phyloP scores from a whole-genome alignment of 2,113 vertebrate genomes.

The Tangachromis dhanisi region DNA sequence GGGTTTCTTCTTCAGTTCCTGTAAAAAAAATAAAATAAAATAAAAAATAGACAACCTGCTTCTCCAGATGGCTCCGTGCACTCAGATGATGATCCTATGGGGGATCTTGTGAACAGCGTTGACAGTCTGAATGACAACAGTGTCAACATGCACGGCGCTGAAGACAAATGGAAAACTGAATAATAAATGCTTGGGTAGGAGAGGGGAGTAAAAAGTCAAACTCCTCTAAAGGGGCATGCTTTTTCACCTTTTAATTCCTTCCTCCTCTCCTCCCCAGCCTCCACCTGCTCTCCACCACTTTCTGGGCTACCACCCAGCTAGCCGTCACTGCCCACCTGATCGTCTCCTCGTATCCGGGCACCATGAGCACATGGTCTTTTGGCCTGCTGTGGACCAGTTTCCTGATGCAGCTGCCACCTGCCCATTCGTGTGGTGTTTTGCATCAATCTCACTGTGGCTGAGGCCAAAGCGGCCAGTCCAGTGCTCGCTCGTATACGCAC shows the following conservation, averaged over 20 bases:
- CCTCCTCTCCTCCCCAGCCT: not conserved
- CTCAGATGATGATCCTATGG: not conserved
- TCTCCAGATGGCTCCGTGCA: slow-evolving; percentile 21
- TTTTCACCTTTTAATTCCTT: slow-evolving; percentile 4
- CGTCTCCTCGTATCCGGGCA: slow-evolving; percentile 8
- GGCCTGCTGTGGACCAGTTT: slow-evolving; percentile 42
- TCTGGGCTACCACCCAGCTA: slow-evolving; percentile 23
- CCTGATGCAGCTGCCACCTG: slow-evolving; percentile 61
- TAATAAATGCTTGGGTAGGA: not conserved
- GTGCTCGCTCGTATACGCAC: not conserved
- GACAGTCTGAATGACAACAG: slow-evolving; percentile 10
- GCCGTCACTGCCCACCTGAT: slow-evolving; percentile 38
- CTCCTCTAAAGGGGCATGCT: not conserved
- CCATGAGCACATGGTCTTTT: slow-evolving; percentile 10
- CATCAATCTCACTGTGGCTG: slow-evolving; percentile 41
- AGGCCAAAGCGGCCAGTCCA: slow-evolving; percentile 21
- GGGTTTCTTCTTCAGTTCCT: not conserved
- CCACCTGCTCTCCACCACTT: not conserved
- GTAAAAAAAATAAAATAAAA: not conserved
- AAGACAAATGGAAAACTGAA: not conserved
- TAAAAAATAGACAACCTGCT: slow-evolving; percentile 13
- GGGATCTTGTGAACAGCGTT: not conserved
- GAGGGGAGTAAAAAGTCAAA: not conserved
- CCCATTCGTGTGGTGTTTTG: slow-evolving; percentile 25
- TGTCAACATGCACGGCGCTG: not conserved